Evolutionary conservation across 1,140 invertebrate species (phyloP), one percentile per base, ranked within the genome.

Genomic region (Drosophila paulistorum): DNA sequence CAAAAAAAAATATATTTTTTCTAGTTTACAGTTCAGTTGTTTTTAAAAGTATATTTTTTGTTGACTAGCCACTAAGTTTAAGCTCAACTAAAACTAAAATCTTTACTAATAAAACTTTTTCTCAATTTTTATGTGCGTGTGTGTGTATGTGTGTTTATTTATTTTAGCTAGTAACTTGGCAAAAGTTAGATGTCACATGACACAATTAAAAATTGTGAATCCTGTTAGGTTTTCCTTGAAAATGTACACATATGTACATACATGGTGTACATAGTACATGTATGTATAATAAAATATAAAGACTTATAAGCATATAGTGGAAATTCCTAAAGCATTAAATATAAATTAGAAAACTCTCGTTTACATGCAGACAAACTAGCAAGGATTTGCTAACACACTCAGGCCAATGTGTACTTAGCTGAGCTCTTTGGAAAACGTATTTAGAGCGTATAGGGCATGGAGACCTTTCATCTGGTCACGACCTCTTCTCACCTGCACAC

Each of bases 261-360:
- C 20, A 20, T 20, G 20, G 26, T 35, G 7, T 35, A 35, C 45
- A 48, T 17, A 17, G 45, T 10, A 20, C 14, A 14, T 1, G 17
- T 3, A 51, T 45, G n/a, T 45, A 45, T 48, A 48, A 30, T 48
- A 20, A 9, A 37, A 17, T 48, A 48, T 48, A 48, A 9, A 13
- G 17, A 48, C 14, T 7, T 48, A 48, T 45, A 48, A 20, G 45
- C 17, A 48, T 48, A 51, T 48, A 48, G 45, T 51, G 45, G 17
- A 51, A 51, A 51, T 51, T 51, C 17, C 45, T 11, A 51, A 51
- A 51, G 45, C 45, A 51, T 51, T 51, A 51, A 51, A 51, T 23
- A 51, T 51, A 51, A 51, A 51, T 51, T 51, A 51, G 45, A 51
- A 51, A 51, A 51, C 17, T 51, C 45, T 51, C 45, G 17, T 51